phyloP scores from a whole-genome alignment of 2,113 vertebrate species.

The Ammodytes marinus region DNA sequence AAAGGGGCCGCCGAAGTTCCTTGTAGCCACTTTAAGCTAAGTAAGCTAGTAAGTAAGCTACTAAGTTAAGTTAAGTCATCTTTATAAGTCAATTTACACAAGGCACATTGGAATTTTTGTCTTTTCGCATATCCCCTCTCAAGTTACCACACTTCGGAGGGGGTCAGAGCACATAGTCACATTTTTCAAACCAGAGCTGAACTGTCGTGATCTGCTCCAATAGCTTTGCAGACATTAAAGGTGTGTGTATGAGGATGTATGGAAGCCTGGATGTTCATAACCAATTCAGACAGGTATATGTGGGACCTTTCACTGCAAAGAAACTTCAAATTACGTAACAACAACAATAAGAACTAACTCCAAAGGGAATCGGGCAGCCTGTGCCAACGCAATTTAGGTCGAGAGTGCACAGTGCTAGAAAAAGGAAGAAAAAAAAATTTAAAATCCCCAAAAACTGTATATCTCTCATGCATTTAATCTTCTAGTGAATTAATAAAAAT shows the following conservation, averaged over 20 bases:
- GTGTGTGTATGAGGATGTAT: neutral
- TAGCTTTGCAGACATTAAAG: neutral
- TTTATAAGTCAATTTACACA: no score
- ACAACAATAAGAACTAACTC: neutral
- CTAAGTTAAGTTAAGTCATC: no score
- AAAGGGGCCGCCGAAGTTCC: no score
- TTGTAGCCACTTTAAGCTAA: no score
- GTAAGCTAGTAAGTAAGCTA: no score
- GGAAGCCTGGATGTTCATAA: neutral
- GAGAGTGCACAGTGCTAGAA: neutral
- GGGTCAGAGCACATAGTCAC: no score
- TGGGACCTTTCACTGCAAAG: conserved; percentile 19
- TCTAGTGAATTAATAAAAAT: neutral
- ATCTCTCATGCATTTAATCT: neutral
- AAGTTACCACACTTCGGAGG: no score
- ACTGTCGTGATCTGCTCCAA: neutral
- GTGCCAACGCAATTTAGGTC: conserved; percentile 7
- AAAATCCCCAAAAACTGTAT: neutral
- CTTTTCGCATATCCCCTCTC: no score
- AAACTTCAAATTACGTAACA: conserved; percentile 20
- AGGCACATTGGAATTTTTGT: no score
- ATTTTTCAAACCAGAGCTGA: neutral
- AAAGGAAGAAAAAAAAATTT: neutral
- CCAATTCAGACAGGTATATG: conserved; percentile 17
- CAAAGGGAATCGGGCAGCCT: neutral